These are phyloP conservation scores for Nymphicus hollandicus DNA, from an alignment of 2,113 vertebrate species.

Conservation along the genomic window DNA sequence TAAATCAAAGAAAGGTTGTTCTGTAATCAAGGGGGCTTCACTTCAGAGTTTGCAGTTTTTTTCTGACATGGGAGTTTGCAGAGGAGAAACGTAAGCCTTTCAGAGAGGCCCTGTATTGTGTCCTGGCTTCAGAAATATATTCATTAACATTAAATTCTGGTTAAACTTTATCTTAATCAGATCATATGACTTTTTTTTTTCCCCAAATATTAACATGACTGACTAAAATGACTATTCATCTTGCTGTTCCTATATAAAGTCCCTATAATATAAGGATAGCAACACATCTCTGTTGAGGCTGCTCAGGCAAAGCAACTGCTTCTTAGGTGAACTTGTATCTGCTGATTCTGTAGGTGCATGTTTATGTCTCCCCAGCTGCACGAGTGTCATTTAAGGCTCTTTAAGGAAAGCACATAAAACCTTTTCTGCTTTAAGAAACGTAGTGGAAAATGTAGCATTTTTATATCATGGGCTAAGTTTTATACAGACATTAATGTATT, in stretches of 20 bases:
- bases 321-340: neutral
- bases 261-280: neutral
- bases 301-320: neutral
- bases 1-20: neutral
- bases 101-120: neutral
- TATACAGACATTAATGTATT: neutral
- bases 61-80: neutral
- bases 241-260: neutral
- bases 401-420: neutral
- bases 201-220: neutral
- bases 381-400: neutral
- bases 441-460: neutral
- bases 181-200: accelerated
- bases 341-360: neutral
- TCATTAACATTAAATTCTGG: neutral
- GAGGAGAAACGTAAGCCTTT: neutral
- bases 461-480: neutral
- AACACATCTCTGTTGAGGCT: neutral
- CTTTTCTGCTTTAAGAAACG: neutral
- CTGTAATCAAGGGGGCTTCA: accelerated
- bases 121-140: neutral
- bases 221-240: neutral
- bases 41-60: neutral
- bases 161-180: neutral
- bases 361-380: neutral